These are phyloP conservation scores for Drosophila mimetica DNA, from an alignment of 2,888 invertebrate species.

Conservation along the genomic window DNA sequence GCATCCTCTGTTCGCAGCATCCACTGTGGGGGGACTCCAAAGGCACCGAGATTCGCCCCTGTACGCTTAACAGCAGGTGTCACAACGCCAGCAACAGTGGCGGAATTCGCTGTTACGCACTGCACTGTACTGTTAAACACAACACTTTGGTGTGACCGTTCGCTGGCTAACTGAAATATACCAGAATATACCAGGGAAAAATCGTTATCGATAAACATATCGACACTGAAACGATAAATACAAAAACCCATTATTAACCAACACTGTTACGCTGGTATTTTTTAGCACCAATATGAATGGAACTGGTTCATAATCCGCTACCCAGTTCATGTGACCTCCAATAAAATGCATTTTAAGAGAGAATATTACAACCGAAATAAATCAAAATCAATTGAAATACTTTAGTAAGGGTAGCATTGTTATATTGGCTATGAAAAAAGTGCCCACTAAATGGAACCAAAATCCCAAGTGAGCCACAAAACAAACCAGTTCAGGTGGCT, in stretches of 20 bases:
- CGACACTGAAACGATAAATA: too few species aligned
- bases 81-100: background rate
- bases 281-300: background rate
- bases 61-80: background rate
- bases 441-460: background rate
- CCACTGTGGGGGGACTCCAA: slow-evolving; percentile 1
- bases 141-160: too few species aligned
- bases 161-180: too few species aligned
- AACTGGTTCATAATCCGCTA: background rate
- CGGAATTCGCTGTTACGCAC: background rate
- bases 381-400: too few species aligned
- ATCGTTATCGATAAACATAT: too few species aligned
- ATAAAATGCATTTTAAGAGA: background rate
- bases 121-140: too few species aligned
- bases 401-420: too few species aligned
- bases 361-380: background rate
- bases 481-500: slow-evolving; percentile 9
- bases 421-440: background rate
- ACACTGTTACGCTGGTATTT: background rate
- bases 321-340: background rate
- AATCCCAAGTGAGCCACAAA: background rate
- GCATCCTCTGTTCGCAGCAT: slow-evolving; percentile 14
- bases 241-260: too few species aligned
- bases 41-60: slow-evolving; percentile 5
- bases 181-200: too few species aligned